Evolutionary conservation across 1,140 invertebrate species (phyloP).

Genomic region (Carposina sasakii): DNA sequence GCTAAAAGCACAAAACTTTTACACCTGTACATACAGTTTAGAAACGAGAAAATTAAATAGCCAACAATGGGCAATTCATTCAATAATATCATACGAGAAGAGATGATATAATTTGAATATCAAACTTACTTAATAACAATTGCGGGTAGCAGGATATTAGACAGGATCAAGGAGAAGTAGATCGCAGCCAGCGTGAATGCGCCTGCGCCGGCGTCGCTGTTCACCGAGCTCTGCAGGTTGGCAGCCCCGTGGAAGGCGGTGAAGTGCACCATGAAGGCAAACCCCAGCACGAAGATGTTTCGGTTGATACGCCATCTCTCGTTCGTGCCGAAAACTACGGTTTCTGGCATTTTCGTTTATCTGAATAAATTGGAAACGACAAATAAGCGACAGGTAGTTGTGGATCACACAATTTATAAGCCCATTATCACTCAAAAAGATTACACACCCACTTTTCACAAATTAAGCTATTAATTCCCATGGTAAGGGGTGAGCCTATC

Average conservation of each 20-base stretch:
- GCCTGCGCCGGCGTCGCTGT: conserved; percentile 78
- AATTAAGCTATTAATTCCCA: too few species aligned
- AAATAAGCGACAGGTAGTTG: too few species aligned
- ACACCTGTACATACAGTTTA: too few species aligned
- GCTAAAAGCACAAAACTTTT: too few species aligned
- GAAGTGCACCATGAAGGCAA: conserved; percentile 87
- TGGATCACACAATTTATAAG: too few species aligned
- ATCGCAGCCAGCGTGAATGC: conserved; percentile 82
- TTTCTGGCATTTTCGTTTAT: conserved; percentile 35
- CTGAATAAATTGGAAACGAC: conserved; percentile 9
- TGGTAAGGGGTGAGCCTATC: too few species aligned
- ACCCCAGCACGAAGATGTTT: conserved; percentile 81
- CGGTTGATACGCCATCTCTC: conserved; percentile 80
- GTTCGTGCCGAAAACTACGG: conserved; percentile 50
- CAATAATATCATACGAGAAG: too few species aligned
- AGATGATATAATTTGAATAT: too few species aligned
- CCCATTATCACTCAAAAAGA: too few species aligned
- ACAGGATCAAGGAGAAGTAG: conserved; percentile 86
- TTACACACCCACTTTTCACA: too few species aligned
- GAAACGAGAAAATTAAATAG: too few species aligned
- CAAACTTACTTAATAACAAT: conserved; percentile 78
- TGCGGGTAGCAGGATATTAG: conserved; percentile 86
- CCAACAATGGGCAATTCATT: too few species aligned
- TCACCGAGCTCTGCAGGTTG: conserved; percentile 85
- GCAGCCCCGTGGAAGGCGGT: conserved; percentile 87